Evolutionary conservation across 2,113 vertebrate species (phyloP), one percentile per base, ranked within the genome.

Genomic region (Cephalopterus ornatus): DNA sequence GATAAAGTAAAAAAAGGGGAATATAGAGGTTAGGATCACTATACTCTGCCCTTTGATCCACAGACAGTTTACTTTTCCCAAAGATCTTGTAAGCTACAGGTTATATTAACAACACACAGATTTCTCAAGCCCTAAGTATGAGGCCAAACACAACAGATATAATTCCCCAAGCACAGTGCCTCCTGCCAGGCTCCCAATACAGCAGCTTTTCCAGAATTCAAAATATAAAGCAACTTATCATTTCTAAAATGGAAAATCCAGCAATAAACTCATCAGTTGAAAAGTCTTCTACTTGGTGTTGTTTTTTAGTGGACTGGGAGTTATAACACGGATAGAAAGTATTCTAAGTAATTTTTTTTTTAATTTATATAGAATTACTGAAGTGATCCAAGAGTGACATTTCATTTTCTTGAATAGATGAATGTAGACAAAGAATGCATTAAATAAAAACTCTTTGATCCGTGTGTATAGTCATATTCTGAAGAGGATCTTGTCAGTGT

Each of bases 401-500:
- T 73, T 63, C 5, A 63, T 77, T 81, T 63, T 67, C 30, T 82
- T 18, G 19, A 68, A 47, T 5, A 62, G 20, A 62, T 67, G 1
- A 75, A 85, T 50, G 33, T 23, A 67, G 30, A 52, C 9, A 39
- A 84, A 61, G 20, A 55, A 22, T 20, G 52, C 5, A 47, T 10
- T 70, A 30, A 68, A 35, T 73, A n/a, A 85, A 37, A 78, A 44
- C 9, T 33, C 33, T 26, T 22, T 70, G 35, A 32, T 44, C 30
- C 16, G 7, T 28, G 5, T 1, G 1, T 42, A 49, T 9, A 58
- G 4, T 32, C 3, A 1, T 35, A 58, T 33, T 59, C 33, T 59
- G 44, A 77, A 85, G 24, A 1, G 5, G 4, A 30, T 78, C 21
- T 65, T 65, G 28, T 28, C 47, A 18, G 17, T 8, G 9, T 17